Evolutionary conservation across 2,113 vertebrate species (phyloP), one percentile per base, ranked within the genome.

Genomic region (Mus musculus): DNA sequence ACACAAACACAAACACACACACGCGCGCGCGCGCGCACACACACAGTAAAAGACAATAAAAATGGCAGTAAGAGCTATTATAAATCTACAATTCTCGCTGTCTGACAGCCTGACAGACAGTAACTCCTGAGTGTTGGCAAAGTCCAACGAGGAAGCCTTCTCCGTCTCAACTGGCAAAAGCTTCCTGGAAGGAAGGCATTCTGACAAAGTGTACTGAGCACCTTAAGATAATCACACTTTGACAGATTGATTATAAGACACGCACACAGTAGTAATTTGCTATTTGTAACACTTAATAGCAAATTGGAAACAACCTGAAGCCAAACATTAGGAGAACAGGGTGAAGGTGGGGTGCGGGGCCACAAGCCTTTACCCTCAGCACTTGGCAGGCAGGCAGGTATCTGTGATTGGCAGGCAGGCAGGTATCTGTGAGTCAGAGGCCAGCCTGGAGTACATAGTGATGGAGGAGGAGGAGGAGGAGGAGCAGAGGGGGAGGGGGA

Each of bases 271-370:
- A 87, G 26, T 82, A 54, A 61, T 46, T 33, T 73, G 19, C 72
- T 81, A 63, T 81, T 75, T 95, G 72, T 13, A 91, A 91, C 33
- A 88, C 69, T 56, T 77, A 93, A 3, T 30, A 81, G 86, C 11
- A 95, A 81, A 85, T 52, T 89, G 28, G 3, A 91, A 95, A 52
- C 63, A 86, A 49, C 13, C 61, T 81, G 72, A 95, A 96, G 61
- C 72, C 61, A 61, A 95, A 46, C 42, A 78, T 91, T 71, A 42
- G 63, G n/a, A 33, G 5, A 93, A 36, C 39, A 89, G 30, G 33
- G 52, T 89, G n/a, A 89, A n/a, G 11, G 24, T 13, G 7, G 80
- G 7, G 24, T 39, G n/a, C 17, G 4, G 59, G 28, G 2, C 7
- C 39, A 28, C 24, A 28, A 30, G 22, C 39, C 39, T 63, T 63